Base-by-base conservation (phyloP, 2,888 invertebrate species). In the Linnaemya tessellans region DNA sequence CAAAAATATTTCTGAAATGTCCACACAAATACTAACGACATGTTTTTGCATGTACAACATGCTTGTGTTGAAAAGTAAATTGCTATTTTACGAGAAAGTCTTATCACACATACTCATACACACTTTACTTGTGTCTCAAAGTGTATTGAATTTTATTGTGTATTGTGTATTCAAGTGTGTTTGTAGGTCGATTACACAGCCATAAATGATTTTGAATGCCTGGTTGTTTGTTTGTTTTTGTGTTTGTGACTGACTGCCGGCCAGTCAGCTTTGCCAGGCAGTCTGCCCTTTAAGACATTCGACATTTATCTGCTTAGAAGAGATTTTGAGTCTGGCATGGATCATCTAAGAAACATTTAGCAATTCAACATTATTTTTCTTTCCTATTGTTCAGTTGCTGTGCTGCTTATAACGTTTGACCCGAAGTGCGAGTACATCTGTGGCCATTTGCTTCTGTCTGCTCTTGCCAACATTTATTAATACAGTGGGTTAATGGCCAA, bases 391-490 rank as follows among this genome's bases (percentile, higher is more conserved):
- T 38, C 35, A 56, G 54, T 58, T 73, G 46, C 56, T 82, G 15
- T 56, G 51, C 30, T 80, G 64, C 54, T 41, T 64, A 22, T 22
- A 43, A 35, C 22, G 30, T 71, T 71, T 86, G 75, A 74, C 78
- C 71, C 56, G 73, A 84, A 88, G 30, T 5, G 5, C 30, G 30
- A 30, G 90, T 89, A 87, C 89, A 90, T 90, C 89, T 90, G 90
- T 90, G 89, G 90, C 90, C 90, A 90, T 89, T 90, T 90, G 89
- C 90, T 90, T 88, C 88, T 65, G 73, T n/a, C 18, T 58, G 20
- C 30, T 70, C 54, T 38, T 49, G 30, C 41, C 35, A 38, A 56
- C 46, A 49, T 30, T 43, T 49, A 77, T 54, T 70, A 56, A 38
- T 62, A 56, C 49, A 68, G 77, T 75, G 64, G 82, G 70, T 58